Evolutionary conservation across 1,140 invertebrate genomes (phyloP).

Genomic region (Philopotamus ludificatus): DNA sequence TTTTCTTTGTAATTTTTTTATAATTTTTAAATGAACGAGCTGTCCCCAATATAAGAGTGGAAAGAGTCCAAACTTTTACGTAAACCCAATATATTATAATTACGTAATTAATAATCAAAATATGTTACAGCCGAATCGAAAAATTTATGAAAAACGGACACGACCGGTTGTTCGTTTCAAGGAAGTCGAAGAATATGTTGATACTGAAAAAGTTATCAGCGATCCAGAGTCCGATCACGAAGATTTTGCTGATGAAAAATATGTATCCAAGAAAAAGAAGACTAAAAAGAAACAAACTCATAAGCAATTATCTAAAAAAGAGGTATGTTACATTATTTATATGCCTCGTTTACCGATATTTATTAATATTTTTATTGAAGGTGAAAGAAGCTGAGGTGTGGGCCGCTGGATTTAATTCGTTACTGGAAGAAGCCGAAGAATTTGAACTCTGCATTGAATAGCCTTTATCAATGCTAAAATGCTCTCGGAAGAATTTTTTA

Average conservation of each 20-base stretch:
- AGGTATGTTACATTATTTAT: constrained; percentile 19
- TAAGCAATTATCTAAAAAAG: constrained; percentile 29
- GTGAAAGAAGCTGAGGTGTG: constrained; percentile 38
- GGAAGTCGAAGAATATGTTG: not conserved
- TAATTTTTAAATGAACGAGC: too few relatives aligned
- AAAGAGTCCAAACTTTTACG: too few relatives aligned
- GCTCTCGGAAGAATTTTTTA: too few relatives aligned
- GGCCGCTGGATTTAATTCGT: constrained; percentile 40
- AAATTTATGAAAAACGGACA: constrained; percentile 32
- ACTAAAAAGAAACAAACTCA: constrained; percentile 25
- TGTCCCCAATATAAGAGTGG: too few relatives aligned
- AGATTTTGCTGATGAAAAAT: constrained; percentile 9
- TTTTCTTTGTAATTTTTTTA: too few relatives aligned
- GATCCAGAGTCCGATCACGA: constrained; percentile 12
- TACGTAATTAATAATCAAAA: constrained; percentile 3
- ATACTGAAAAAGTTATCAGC: not conserved
- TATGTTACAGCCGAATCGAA: constrained; percentile 31
- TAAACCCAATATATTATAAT: not conserved
- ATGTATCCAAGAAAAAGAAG: constrained; percentile 31
- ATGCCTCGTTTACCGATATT: not conserved
- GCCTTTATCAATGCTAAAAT: not conserved
- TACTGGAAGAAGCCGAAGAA: constrained; percentile 39
- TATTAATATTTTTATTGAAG: constrained; percentile 22
- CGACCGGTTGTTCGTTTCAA: constrained; percentile 28
- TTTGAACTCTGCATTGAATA: constrained; percentile 36